These are phyloP conservation scores for Stigmatopora argus DNA, from an alignment of 2,113 vertebrate genomes.

Conservation along the genomic window DNA sequence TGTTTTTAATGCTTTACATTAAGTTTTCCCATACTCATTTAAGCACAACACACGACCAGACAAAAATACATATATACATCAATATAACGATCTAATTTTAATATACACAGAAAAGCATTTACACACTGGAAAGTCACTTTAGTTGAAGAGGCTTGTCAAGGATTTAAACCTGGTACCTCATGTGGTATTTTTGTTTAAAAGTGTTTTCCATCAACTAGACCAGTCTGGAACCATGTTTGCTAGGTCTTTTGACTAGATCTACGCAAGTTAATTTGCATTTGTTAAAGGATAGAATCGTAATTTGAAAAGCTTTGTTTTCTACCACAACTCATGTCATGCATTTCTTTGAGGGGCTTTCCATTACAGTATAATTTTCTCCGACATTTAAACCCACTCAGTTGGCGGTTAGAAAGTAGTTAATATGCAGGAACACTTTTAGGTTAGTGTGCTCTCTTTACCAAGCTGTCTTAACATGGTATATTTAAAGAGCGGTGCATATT, in stretches of 20 bases:
- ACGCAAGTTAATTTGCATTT: neutral
- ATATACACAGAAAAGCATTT: neutral
- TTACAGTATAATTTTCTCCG: neutral
- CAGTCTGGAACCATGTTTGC: neutral
- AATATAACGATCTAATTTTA: neutral
- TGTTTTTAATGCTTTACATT: neutral
- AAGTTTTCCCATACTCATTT: neutral
- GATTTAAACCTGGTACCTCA: neutral
- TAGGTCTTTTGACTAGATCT: neutral
- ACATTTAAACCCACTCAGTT: slow-evolving; percentile 1
- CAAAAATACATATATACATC: no score
- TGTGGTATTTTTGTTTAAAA: neutral
- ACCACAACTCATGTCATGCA: neutral
- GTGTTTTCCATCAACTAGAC: neutral
- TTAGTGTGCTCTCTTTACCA: neutral
- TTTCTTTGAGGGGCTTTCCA: neutral
- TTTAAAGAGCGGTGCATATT: neutral
- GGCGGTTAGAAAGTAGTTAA: neutral
- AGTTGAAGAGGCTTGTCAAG: neutral
- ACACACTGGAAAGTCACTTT: neutral
- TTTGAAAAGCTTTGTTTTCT: neutral
- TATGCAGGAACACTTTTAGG: neutral
- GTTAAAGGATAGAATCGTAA: neutral
- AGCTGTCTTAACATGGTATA: neutral
- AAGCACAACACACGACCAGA: neutral